These are phyloP conservation scores for Phyllotreta striolata DNA, from an alignment of 2,888 invertebrate genomes.

Conservation along the genomic window DNA sequence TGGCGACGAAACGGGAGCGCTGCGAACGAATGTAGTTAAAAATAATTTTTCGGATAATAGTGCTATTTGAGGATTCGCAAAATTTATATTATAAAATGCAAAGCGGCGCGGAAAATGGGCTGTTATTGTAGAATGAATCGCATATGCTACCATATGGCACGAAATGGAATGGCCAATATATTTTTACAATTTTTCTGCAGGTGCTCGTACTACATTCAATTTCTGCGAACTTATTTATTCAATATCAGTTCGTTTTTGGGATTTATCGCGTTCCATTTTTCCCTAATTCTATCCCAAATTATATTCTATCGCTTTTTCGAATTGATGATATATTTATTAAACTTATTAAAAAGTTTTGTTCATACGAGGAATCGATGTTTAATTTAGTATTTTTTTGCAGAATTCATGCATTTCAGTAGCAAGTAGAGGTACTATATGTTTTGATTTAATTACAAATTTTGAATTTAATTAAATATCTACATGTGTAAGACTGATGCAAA, in stretches of 20 bases:
- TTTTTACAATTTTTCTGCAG: slow-evolving; percentile 36
- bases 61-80: slow-evolving; percentile 36
- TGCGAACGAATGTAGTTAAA: slow-evolving; percentile 32
- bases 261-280: too few species aligned
- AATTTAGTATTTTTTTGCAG: too few species aligned
- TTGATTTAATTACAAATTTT: too few species aligned
- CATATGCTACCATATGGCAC: slow-evolving; percentile 40
- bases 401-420: too few species aligned
- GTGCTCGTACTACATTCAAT: slow-evolving; percentile 27
- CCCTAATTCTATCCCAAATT: too few species aligned
- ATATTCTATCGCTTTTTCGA: too few species aligned
- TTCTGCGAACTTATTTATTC: slow-evolving; percentile 20
- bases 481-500: too few species aligned
- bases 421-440: too few species aligned
- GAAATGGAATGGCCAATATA: slow-evolving; percentile 41
- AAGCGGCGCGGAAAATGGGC: slow-evolving; percentile 38
- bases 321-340: too few species aligned
- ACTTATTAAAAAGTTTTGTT: too few species aligned
- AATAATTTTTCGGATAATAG: slow-evolving; percentile 39
- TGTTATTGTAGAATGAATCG: slow-evolving; percentile 40
- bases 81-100: slow-evolving; percentile 40
- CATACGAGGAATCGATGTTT: too few species aligned
- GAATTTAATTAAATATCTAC: too few species aligned
- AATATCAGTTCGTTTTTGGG: slow-evolving; percentile 8
- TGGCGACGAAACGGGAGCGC: slow-evolving; percentile 30